Evolutionary conservation across 1,140 invertebrate genomes (phyloP).

Genomic region (Planococcus citri): DNA sequence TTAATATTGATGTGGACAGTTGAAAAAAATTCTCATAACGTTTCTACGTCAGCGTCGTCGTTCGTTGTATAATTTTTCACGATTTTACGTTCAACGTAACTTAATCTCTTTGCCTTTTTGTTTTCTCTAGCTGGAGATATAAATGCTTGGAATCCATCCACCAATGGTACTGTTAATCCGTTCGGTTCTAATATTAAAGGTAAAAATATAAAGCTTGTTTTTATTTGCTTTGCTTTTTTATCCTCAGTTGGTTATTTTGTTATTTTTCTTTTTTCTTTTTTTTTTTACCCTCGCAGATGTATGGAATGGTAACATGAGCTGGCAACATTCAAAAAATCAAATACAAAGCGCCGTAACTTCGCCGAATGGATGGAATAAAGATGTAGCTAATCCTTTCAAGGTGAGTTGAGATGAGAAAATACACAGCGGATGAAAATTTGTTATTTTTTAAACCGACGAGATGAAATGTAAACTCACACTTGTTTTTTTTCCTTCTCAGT

Average conservation of each 20-base stretch:
- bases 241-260: background rate
- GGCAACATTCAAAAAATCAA: background rate
- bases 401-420: background rate
- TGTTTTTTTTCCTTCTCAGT: background rate
- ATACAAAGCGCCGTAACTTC: background rate
- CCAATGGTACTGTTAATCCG: background rate
- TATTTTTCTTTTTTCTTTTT: background rate
- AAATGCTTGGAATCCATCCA: background rate
- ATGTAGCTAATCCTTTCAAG: background rate
- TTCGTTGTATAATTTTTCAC: too few relatives aligned
- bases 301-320: background rate
- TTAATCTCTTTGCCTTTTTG: background rate
- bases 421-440: background rate
- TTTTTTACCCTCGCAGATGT: background rate
- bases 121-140: background rate
- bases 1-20: too few relatives aligned
- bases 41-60: too few relatives aligned
- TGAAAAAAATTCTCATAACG: too few relatives aligned
- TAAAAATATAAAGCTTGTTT: background rate
- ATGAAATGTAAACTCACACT: background rate
- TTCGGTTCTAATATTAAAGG: background rate
- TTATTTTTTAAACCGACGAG: background rate
- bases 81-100: too few relatives aligned
- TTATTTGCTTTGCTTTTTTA: background rate
- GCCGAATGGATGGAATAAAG: conserved; percentile 9